phyloP scores from a whole-genome alignment of 1,140 invertebrate genomes.

The Lepidurus packardi region DNA sequence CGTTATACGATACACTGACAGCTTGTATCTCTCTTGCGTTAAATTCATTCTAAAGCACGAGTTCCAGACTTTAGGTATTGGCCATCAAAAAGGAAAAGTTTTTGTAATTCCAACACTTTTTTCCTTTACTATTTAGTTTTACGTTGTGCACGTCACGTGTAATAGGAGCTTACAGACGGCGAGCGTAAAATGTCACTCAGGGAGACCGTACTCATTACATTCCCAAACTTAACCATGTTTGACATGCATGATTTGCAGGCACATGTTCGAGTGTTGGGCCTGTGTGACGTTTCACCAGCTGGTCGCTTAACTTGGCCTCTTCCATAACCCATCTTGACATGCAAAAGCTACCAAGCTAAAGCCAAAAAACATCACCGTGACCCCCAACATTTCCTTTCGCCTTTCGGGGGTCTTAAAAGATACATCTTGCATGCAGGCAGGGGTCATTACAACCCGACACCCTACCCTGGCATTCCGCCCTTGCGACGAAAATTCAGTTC shows the following conservation, averaged over 20 bases:
- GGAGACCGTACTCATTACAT: conserved; percentile 14
- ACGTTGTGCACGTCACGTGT: neutral
- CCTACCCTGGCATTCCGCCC: neutral
- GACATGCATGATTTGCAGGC: conserved; percentile 13
- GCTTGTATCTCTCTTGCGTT: neutral
- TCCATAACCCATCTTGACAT: neutral
- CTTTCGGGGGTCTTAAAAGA: neutral
- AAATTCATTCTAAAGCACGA: neutral
- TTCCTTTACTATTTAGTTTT: neutral
- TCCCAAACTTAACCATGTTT: conserved; percentile 1
- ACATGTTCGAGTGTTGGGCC: neutral
- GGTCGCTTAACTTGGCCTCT: neutral
- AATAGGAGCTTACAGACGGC: neutral
- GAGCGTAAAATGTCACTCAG: neutral
- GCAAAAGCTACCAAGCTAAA: neutral
- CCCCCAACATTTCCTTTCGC: neutral
- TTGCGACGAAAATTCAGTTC: neutral
- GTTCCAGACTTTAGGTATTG: too few species aligned
- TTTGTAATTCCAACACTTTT: neutral
- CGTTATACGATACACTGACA: neutral
- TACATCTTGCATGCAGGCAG: neutral
- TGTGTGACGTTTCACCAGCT: conserved; percentile 1
- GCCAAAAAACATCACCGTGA: neutral
- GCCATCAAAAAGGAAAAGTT: too few species aligned
- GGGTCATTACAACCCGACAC: neutral